phyloP scores from a whole-genome alignment of 2,888 invertebrate genomes.

The Rhagonycha fulva region DNA sequence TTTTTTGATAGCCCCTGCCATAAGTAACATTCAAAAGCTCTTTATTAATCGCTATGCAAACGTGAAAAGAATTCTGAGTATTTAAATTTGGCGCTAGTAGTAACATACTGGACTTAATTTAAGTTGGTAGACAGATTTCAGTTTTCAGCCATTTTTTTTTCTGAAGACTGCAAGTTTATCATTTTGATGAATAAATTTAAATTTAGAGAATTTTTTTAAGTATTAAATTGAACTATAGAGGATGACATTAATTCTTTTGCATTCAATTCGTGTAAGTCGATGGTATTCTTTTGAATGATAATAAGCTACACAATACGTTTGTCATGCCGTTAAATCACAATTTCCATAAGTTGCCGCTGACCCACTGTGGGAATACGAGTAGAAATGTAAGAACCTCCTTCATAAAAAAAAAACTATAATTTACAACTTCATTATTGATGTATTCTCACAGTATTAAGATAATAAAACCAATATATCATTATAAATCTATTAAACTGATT shows the following conservation, averaged over 20 bases:
- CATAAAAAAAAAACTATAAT: background rate
- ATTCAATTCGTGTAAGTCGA: slow-evolving; percentile 36
- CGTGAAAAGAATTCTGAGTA: background rate
- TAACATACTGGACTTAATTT: background rate
- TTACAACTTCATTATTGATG: background rate
- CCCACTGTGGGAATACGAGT: slow-evolving; percentile 31
- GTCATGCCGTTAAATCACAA: slow-evolving; percentile 36
- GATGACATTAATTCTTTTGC: slow-evolving; percentile 27
- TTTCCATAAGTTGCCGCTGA: slow-evolving; percentile 35
- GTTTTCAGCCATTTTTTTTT: background rate
- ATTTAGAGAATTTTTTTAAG: background rate
- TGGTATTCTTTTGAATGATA: slow-evolving; percentile 38
- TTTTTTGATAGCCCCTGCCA: background rate
- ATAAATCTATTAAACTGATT: background rate
- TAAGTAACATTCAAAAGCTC: background rate
- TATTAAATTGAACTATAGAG: slow-evolving; percentile 17
- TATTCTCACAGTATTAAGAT: background rate
- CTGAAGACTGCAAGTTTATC: background rate
- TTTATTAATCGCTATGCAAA: background rate
- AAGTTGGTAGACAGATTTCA: background rate
- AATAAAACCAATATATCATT: background rate
- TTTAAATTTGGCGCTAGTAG: background rate
- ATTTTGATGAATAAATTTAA: background rate
- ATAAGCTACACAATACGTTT: slow-evolving; percentile 36
- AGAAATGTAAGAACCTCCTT: background rate